A percentile compares a stretch with the other conserved stretches of the same genome.
Evolutionary conservation across 2,888 invertebrate genomes (phyloP).

Genomic region (Tanaodytes sp.): DNA sequence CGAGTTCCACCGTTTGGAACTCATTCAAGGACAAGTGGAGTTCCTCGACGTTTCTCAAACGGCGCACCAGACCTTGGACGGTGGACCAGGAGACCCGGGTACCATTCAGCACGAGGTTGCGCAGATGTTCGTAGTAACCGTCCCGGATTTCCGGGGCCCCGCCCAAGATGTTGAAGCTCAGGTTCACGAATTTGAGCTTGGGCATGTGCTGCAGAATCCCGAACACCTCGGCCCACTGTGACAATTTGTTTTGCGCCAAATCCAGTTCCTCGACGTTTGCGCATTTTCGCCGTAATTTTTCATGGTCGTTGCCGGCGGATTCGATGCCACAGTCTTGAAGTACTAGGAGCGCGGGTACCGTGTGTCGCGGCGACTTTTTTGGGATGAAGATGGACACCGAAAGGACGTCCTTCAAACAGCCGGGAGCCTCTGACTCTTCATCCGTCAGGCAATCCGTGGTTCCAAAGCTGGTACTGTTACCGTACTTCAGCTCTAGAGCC

Average conservation of each 20-base stretch:
- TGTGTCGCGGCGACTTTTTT: slow-evolving; percentile 83
- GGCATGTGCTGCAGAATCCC: slow-evolving; percentile 91
- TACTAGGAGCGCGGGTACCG: slow-evolving; percentile 87
- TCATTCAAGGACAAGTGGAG: slow-evolving; percentile 94
- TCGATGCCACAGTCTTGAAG: slow-evolving; percentile 94
- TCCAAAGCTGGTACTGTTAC: slow-evolving; percentile 74
- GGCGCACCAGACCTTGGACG: slow-evolving; percentile 83
- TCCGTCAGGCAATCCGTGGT: slow-evolving; percentile 76
- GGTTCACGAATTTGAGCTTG: slow-evolving; percentile 89
- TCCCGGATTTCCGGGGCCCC: slow-evolving; percentile 77
- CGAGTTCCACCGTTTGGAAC: slow-evolving; percentile 83
- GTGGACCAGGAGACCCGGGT: slow-evolving; percentile 90
- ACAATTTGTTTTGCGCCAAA: slow-evolving; percentile 91
- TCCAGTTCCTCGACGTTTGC: slow-evolving; percentile 94
- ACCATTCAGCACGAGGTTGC: slow-evolving; percentile 88
- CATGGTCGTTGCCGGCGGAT: slow-evolving; percentile 87
- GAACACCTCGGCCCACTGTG: slow-evolving; percentile 92
- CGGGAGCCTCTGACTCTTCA: slow-evolving; percentile 76
- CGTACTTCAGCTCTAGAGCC: slow-evolving; percentile 91
- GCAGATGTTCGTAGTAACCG: slow-evolving; percentile 71
- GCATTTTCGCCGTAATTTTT: slow-evolving; percentile 84
- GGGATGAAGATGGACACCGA: slow-evolving; percentile 91
- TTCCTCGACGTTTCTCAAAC: slow-evolving; percentile 88
- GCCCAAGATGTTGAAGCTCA: slow-evolving; percentile 90
- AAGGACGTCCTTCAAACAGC: slow-evolving; percentile 74